These are phyloP conservation scores for Prionailurus bengalensis DNA, from an alignment of 2,113 vertebrate genomes.

Conservation along the genomic window DNA sequence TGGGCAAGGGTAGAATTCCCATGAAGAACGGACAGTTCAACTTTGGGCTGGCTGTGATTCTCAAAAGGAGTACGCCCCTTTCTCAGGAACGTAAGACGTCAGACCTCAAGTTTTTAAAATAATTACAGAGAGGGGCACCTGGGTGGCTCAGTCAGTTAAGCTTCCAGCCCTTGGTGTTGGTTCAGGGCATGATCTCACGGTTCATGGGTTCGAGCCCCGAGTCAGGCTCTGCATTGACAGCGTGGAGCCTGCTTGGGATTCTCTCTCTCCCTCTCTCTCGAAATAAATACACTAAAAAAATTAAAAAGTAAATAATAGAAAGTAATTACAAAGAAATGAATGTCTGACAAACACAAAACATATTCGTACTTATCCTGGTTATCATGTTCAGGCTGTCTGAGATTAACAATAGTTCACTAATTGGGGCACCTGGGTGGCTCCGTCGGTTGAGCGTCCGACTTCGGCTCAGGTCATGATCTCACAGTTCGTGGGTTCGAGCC, in stretches of 20 bases:
- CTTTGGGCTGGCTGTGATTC: not conserved
- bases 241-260: not conserved
- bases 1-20: no score
- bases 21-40: not conserved
- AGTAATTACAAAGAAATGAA: not conserved
- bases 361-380: not conserved
- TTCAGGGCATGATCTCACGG: not conserved
- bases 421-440: no score
- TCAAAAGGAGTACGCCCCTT: not conserved
- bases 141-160: not conserved
- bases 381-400: not conserved
- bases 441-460: no score
- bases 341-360: not conserved
- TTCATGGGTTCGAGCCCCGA: not conserved
- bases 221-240: not conserved
- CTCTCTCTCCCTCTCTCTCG: no score
- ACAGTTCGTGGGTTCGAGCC: no score
- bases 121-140: not conserved
- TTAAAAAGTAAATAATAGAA: not conserved
- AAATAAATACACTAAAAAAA: not conserved
- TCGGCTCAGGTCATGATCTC: no score
- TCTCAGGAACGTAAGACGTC: not conserved
- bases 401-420: not conserved
- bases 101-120: not conserved
- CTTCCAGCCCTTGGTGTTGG: not conserved